Conservation (phyloP, 2,113 vertebrate species). For the Emydura subglobosa region DNA sequence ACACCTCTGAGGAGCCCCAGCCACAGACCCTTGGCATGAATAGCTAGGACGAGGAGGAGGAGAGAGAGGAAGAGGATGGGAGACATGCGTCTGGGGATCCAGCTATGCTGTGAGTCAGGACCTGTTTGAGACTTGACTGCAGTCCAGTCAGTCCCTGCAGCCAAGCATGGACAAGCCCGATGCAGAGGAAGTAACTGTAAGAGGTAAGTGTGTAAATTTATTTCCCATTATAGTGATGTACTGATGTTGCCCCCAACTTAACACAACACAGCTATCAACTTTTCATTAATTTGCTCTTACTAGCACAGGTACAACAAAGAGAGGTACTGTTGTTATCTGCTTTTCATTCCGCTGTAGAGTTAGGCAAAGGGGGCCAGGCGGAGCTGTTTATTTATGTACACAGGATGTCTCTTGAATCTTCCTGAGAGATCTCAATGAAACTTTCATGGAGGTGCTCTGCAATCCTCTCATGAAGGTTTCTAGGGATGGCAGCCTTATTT, state of each 20-base stretch:
- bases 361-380: background rate
- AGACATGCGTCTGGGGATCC: background rate
- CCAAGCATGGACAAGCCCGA: background rate
- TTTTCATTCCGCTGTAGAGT: background rate
- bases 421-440: background rate
- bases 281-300: background rate
- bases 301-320: too few relatives aligned
- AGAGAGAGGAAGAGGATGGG: too few relatives aligned
- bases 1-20: background rate
- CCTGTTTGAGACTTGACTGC: background rate
- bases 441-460: background rate
- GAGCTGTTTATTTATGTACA: background rate
- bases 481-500: background rate
- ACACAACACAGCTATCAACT: too few relatives aligned
- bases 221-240: background rate
- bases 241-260: too few relatives aligned
- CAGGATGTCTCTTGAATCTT: background rate
- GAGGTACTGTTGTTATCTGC: background rate
- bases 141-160: background rate
- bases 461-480: background rate
- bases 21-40: background rate
- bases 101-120: background rate
- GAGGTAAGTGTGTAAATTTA: background rate
- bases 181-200: background rate
- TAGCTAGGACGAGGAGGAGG: background rate